Base-by-base conservation (phyloP, 2,888 invertebrate species). In the Matsumyia berberina region DNA sequence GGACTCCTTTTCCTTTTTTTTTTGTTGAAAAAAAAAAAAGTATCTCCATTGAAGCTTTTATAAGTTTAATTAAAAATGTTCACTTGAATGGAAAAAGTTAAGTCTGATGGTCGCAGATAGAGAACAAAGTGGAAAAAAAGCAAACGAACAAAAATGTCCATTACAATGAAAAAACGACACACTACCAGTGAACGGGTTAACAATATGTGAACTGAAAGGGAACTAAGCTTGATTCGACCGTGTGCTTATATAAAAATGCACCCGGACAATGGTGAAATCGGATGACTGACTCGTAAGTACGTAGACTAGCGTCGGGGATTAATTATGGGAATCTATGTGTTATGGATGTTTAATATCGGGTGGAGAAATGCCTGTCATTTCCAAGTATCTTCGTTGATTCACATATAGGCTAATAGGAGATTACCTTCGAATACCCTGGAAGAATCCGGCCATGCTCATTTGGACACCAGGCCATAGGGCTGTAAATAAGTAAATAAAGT, bases 51-150 rank as follows among this genome's bases (percentile, higher is more conserved):
- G 72, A 78, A 83, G 78, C 79, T 62, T 73, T 83, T 64, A 69
- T 73, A 64, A 79, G 69, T 74, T 83, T 83, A 83, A 83, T 83
- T 83, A 79, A 83, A 24, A 83, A 74, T 79, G 73, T 69, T 67
- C 62, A 79, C 69, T 79, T 79, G 73, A 64, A 79, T 67, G 83
- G 67, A 83, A 78, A 24, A 82, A 74, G 77, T 82, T 60, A 72
- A 70, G 49, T 66, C 55, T 51, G 55, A 53, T 39, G 53, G 35
- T 44, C 35, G 39, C 9, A 66, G 74, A 39, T 37, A 62, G 33
- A 74, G n/a, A 49, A 19, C 9, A 7, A 69, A 44, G 46, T 42
- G 67, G 2, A 24, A 24, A 49, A 62, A 72, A 72, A 64, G 17
- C 31, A 53, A 69, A 42, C n/a, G 69, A 42, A 76, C 58, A 53